Conservation (phyloP, 2,888 invertebrate genomes). For the Polydesmus complanatus region DNA sequence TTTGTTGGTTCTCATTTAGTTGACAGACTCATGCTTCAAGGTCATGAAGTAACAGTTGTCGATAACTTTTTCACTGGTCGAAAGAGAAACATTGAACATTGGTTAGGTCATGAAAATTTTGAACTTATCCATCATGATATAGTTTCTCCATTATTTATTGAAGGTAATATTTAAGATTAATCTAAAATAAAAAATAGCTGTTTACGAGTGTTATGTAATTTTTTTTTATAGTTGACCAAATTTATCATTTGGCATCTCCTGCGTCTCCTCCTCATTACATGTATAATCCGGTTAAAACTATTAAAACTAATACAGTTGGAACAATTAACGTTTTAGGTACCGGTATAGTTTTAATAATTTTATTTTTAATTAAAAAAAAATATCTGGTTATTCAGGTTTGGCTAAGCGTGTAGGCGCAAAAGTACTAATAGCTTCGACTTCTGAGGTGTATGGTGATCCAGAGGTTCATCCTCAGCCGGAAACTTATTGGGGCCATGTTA, state of each 20-base stretch:
- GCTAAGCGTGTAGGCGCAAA: constrained; percentile 85
- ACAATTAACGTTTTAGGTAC: constrained; percentile 82
- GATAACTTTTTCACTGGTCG: constrained; percentile 98
- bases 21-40: constrained; percentile 84
- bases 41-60: constrained; percentile 89
- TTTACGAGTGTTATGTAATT: constrained; percentile 10
- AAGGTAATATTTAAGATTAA: constrained; percentile 41
- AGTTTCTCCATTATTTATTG: constrained; percentile 90
- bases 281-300: constrained; percentile 98
- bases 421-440: constrained; percentile 91
- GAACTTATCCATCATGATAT: constrained; percentile 98
- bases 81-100: constrained; percentile 93
- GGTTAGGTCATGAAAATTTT: constrained; percentile 98
- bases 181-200: constrained; percentile 4
- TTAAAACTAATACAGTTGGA: constrained; percentile 95
- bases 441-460: constrained; percentile 98
- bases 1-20: constrained; percentile 99
- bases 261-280: constrained; percentile 99
- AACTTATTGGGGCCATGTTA: constrained; percentile 98
- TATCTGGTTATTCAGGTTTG: constrained; percentile 44
- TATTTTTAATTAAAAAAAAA: background rate
- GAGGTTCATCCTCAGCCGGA: constrained; percentile 96
- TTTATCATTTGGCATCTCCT: constrained; percentile 96
- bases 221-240: constrained; percentile 44
- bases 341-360: constrained; percentile 20